These are phyloP conservation scores for Bibio marci DNA, from an alignment of 2,888 invertebrate species.

Conservation along the genomic window DNA sequence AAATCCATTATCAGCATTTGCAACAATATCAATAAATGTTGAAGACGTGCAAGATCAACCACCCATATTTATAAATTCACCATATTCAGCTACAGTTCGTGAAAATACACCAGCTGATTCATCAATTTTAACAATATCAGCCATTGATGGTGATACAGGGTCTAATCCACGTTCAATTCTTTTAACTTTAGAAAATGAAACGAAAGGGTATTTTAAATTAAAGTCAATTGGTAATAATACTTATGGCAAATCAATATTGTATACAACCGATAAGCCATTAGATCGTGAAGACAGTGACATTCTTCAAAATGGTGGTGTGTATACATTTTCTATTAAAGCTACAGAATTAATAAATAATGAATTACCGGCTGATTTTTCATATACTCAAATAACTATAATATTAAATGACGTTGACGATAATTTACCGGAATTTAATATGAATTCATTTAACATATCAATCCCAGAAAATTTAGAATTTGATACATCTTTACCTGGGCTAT, in stretches of 20 bases:
- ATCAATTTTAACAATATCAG: constrained; percentile 36
- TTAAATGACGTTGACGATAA: constrained; percentile 67
- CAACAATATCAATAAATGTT: constrained; percentile 50
- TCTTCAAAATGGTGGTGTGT: constrained; percentile 61
- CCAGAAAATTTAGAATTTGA: constrained; percentile 59
- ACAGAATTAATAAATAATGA: constrained; percentile 56
- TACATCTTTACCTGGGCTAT: constrained; percentile 51
- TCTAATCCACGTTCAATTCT: constrained; percentile 47
- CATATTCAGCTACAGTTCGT: constrained; percentile 57
- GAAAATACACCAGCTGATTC: constrained; percentile 52
- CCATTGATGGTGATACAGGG: constrained; percentile 68
- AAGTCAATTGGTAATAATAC: constrained; percentile 32
- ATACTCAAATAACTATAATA: constrained; percentile 55
- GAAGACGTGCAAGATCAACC: constrained; percentile 67
- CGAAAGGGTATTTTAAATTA: constrained; percentile 48
- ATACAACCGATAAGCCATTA: constrained; percentile 45
- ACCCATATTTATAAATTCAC: constrained; percentile 62
- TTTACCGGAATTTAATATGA: constrained; percentile 49
- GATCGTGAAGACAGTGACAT: constrained; percentile 60
- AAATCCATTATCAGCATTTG: constrained; percentile 44
- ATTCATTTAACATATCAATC: constrained; percentile 47
- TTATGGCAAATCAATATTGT: constrained; percentile 37
- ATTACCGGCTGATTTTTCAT: constrained; percentile 48
- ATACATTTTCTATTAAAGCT: constrained; percentile 52
- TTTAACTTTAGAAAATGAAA: constrained; percentile 52